Base-by-base conservation (phyloP, 1,140 invertebrate species). In the Polypedilum vanderplanki region DNA sequence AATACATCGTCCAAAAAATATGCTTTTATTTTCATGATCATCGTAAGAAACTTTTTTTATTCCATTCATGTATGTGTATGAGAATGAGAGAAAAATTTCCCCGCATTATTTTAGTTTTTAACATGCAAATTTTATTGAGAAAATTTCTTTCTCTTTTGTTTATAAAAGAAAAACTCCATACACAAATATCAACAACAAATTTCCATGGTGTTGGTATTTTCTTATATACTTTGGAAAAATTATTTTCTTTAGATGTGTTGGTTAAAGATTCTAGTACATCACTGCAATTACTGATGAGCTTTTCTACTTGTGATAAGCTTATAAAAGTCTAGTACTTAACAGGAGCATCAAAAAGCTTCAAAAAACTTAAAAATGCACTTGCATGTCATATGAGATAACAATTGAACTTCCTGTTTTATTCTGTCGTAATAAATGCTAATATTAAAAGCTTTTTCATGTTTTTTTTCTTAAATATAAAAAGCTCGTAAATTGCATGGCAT, bases 81-180 rank as follows among this genome's bases (percentile, higher is more conserved):
- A 33, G 24, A 33, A 33, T 33, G 24, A 33, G 24, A 33, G 24
- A 57, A 57, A n/a, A 57, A 12, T 57, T 57, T 57, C n/a, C 46
- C 46, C 46, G 12, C 46, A 57, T 57, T 57, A 57, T 57, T 57
- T 57, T 57, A 15, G 46, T 57, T 15, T n/a, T 15, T n/a, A n/a
- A 12, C 46, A 57, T 57, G 46, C 46, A 57, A 57, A 57, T 57
- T 57, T 57, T 57, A 57, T 57, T n/a, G 46, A n/a, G n/a, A 57
- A 15, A 15, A 1, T 57, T 57, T n/a, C 1, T n/a, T 15, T 57
- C 8, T 46, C 15, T 57, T 57, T 57, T 57, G 12, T n/a, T n/a
- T 57, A 57, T n/a, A 57, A 12, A 57, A 57, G n/a, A 46, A 46
- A 46, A 46, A 15, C 4, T 57, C 46, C 10, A 33, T 33, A 33